Evolutionary conservation across 1,140 invertebrate species (phyloP), one percentile per base, ranked within the genome.

Genomic region (Phymastichus coffea): DNA sequence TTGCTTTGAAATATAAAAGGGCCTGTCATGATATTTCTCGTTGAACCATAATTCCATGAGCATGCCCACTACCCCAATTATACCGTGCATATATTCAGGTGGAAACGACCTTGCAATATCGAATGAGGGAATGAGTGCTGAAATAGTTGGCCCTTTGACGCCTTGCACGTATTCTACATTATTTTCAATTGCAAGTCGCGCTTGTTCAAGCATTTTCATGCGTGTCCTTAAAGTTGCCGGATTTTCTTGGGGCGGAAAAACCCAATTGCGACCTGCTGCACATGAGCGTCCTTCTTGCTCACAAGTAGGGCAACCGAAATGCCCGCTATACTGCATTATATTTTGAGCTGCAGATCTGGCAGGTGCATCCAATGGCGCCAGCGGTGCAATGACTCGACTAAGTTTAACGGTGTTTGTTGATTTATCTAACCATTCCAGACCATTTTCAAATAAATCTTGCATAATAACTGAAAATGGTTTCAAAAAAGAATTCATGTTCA

Each of bases 41-140:
- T n/a, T n/a, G n/a, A n/a, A n/a, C n/a, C n/a, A n/a, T n/a, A n/a
- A n/a, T n/a, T n/a, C n/a, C n/a, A n/a, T n/a, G n/a, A n/a, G n/a
- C n/a, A n/a, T n/a, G n/a, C n/a, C n/a, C n/a, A n/a, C n/a, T n/a
- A n/a, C n/a, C n/a, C n/a, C n/a, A n/a, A n/a, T n/a, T n/a, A n/a
- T n/a, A n/a, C n/a, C n/a, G n/a, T 65, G 58, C 43, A 61, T 54
- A 17, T 61, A 61, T 30, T 61, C 58, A 7, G 41, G 58, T 15
- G 54, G 41, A 44, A 54, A 61, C 26, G 38, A 43, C 22, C 9
- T 48, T 26, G 49, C 22, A 1, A 48, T 25, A n/a, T n/a, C n/a
- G n/a, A n/a, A n/a, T n/a, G n/a, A n/a, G n/a, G n/a, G n/a, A n/a
- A n/a, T n/a, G n/a, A 20, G 26, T 17, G 49, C 20, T 20, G 22